Conservation (phyloP, 1,140 invertebrate species). For the Nasonia longicornis region DNA sequence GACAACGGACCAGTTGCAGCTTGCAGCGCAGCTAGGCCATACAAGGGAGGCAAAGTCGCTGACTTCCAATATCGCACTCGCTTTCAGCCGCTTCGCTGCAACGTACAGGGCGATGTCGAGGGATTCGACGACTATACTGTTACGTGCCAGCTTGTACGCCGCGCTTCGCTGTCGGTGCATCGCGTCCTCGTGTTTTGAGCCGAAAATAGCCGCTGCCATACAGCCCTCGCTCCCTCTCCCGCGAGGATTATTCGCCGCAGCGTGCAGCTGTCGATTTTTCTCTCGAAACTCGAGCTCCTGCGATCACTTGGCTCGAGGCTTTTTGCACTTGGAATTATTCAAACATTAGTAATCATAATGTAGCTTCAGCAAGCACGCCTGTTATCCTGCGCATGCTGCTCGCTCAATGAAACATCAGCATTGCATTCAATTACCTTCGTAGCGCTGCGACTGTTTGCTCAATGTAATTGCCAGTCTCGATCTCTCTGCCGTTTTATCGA, state of each 20-base stretch:
- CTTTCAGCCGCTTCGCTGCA: neutral
- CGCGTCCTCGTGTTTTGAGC: neutral
- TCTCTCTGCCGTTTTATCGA: neutral
- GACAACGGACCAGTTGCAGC: neutral
- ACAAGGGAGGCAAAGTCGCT: constrained; percentile 15
- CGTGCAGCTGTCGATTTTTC: too few species aligned
- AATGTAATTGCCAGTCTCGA: neutral
- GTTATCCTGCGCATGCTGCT: neutral
- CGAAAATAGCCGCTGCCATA: too few species aligned
- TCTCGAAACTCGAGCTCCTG: too few species aligned
- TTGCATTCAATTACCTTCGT: neutral
- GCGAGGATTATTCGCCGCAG: neutral
- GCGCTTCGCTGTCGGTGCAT: neutral
- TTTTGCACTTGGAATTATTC: neutral
- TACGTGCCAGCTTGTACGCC: neutral
- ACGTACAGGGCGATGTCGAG: neutral
- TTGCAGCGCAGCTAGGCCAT: neutral
- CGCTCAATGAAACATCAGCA: neutral
- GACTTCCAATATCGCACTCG: constrained; percentile 34
- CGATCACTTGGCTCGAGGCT: neutral
- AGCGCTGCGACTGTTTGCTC: neutral
- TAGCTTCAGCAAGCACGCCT: neutral
- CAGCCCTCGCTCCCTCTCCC: too few species aligned
- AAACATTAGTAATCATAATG: constrained; percentile 1
- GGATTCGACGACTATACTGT: constrained; percentile 5